A percentile compares a stretch with the other conserved stretches of the same genome.
Conservation (phyloP, 1,140 invertebrate species). For the Musca vetustissima region DNA sequence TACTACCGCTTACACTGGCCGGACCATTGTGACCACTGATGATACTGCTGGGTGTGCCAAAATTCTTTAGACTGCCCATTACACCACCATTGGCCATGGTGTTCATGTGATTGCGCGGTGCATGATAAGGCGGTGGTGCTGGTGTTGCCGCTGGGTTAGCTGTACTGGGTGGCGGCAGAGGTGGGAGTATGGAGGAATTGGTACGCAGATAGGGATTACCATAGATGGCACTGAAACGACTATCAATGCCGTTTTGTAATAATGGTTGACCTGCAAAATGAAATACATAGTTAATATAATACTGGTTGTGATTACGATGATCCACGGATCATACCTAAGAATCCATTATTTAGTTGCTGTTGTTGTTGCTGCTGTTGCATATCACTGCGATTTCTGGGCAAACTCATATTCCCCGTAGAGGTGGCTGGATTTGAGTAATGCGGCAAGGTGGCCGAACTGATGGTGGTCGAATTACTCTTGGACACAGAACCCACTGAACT, state of each 20-base stretch:
- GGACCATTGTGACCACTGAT: constrained; percentile 30
- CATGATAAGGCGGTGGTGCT: constrained; percentile 73
- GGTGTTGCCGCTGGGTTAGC: constrained; percentile 77
- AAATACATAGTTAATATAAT: neutral
- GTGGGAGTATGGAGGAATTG: constrained; percentile 57
- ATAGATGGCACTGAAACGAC: constrained; percentile 83
- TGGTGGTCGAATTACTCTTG: constrained; percentile 53
- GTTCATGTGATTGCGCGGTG: constrained; percentile 40
- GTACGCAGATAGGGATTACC: constrained; percentile 83
- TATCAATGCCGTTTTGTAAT: constrained; percentile 68
- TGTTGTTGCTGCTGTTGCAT: constrained; percentile 32
- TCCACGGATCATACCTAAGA: constrained; percentile 41
- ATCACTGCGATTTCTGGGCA: constrained; percentile 49
- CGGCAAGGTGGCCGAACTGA: constrained; percentile 49
- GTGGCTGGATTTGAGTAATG: constrained; percentile 38
- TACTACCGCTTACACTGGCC: constrained; percentile 50
- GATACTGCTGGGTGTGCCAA: constrained; percentile 35
- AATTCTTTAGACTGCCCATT: constrained; percentile 25
- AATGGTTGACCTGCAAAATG: constrained; percentile 56
- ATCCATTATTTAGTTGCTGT: constrained; percentile 38
- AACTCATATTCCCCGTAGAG: constrained; percentile 37
- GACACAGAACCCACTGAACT: constrained; percentile 28
- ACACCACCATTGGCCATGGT: constrained; percentile 16
- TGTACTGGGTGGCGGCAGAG: constrained; percentile 58
- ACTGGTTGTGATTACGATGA: too few relatives aligned